Evolutionary conservation across 1,140 invertebrate species (phyloP).

Genomic region (Orussus abietinus): DNA sequence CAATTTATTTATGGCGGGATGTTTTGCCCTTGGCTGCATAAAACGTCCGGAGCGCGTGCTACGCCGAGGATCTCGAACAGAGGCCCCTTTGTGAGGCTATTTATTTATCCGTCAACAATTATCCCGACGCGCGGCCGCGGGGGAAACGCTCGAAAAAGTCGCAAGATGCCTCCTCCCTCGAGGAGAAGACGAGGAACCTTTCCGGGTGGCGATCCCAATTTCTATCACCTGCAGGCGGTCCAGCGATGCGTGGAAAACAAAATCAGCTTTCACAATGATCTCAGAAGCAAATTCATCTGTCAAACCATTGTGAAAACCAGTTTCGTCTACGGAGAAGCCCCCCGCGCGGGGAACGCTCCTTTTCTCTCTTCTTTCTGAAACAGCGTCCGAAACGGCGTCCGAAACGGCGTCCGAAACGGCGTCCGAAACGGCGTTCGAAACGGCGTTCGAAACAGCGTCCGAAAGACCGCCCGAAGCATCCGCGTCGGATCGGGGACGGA

Average conservation of each 20-base stretch:
- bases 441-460: no score
- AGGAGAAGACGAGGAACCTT: constrained; percentile 3
- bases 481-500: no score
- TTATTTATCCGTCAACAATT: constrained; percentile 53
- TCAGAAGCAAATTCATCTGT: constrained; percentile 80
- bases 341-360: no score
- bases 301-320: constrained; percentile 91
- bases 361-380: no score
- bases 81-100: constrained; percentile 42
- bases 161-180: background rate
- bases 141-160: constrained; percentile 20
- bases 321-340: constrained; percentile 75
- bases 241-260: constrained; percentile 66
- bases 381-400: no score
- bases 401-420: no score
- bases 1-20: constrained; percentile 21
- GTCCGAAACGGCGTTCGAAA: no score
- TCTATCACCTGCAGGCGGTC: no score
- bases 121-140: constrained; percentile 31
- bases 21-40: constrained; percentile 36
- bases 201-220: constrained; percentile 11
- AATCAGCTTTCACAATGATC: constrained; percentile 94
- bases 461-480: no score
- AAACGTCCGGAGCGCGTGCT: constrained; percentile 38
- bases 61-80: constrained; percentile 30